Evolutionary conservation across 2,888 invertebrate species (phyloP).

Genomic region (Cinara cedri): DNA sequence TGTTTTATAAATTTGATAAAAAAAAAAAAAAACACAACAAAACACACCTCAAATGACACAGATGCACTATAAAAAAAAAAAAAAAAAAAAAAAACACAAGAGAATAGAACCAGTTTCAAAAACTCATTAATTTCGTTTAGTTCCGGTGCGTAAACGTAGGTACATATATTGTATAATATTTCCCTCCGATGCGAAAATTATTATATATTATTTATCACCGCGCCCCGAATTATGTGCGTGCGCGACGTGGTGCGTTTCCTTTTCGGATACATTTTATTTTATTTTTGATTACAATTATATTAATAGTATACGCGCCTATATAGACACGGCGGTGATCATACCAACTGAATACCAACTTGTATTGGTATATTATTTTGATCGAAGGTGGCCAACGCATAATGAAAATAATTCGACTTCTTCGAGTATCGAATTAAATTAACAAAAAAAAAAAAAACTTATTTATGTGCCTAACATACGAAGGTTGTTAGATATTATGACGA

Average conservation of each 20-base stretch:
- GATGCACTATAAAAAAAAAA: constrained; percentile 33
- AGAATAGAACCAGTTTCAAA: constrained; percentile 55
- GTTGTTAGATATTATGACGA: no score
- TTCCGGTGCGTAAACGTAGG: constrained; percentile 50
- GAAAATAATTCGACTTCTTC: no score
- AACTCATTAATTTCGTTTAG: constrained; percentile 56
- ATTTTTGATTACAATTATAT: no score
- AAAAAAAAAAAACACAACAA: constrained; percentile 4
- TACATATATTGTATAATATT: not conserved
- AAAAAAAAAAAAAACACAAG: constrained; percentile 20
- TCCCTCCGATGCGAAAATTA: constrained; percentile 28
- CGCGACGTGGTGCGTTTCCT: not conserved
- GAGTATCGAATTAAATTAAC: no score
- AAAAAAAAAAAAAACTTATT: no score
- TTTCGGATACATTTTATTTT: not conserved
- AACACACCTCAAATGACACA: constrained; percentile 45
- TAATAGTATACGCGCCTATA: no score
- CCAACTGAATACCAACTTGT: no score
- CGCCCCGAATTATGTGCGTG: not conserved
- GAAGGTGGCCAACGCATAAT: no score
- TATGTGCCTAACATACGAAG: no score
- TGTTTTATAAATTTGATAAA: constrained; percentile 40
- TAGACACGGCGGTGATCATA: no score
- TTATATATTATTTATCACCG: constrained; percentile 34
- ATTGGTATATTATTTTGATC: no score